phyloP scores from a whole-genome alignment of 2,113 vertebrate genomes.

The Anhinga anhinga region DNA sequence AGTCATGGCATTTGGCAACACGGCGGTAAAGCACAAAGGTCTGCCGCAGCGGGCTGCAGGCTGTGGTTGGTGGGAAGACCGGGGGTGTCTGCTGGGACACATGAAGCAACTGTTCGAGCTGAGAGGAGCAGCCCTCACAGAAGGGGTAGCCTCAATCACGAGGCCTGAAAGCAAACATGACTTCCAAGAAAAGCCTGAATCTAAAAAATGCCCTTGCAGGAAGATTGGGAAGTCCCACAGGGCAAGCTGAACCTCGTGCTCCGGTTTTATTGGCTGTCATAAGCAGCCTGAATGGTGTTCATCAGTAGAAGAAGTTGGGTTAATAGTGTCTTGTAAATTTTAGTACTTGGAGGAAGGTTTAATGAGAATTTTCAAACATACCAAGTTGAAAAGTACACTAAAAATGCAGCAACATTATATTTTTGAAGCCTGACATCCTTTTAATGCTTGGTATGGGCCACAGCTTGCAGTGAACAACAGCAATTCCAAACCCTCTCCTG shows the following conservation, averaged over 20 bases:
- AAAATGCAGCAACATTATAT: not conserved
- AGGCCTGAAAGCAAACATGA: fast-evolving
- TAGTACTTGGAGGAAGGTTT: not conserved
- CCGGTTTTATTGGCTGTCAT: not conserved
- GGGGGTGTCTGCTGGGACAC: not conserved
- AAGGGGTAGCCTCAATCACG: not conserved
- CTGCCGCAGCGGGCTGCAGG: not conserved
- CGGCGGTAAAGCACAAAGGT: not conserved
- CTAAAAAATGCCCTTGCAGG: not conserved
- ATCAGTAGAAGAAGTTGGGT: not conserved
- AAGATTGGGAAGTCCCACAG: not conserved
- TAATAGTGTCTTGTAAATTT: not conserved
- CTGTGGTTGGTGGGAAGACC: not conserved
- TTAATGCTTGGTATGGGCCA: not conserved
- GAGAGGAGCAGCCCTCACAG: not conserved
- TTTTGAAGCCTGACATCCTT: not conserved
- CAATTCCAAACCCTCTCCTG: not conserved
- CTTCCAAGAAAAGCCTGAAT: not conserved
- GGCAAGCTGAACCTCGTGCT: not conserved
- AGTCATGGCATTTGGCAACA: fast-evolving
- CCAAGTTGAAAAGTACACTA: not conserved
- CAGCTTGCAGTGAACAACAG: not conserved
- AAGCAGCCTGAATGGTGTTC: not conserved
- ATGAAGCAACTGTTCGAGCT: not conserved
- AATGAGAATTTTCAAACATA: not conserved